These are phyloP conservation scores for Lithophane semibrunnea DNA, from an alignment of 2,888 invertebrate genomes.

Conservation along the genomic window DNA sequence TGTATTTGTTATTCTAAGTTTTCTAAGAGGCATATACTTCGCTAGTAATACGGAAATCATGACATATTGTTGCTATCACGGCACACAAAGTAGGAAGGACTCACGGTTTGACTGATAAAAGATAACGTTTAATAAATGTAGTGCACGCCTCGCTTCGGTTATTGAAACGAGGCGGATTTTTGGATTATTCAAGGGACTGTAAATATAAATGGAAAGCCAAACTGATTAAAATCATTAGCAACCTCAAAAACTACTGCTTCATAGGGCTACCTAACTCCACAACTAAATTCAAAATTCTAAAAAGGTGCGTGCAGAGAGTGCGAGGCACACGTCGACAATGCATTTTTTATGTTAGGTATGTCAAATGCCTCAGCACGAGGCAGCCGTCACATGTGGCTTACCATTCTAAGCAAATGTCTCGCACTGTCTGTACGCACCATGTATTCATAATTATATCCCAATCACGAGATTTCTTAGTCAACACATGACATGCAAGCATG, in stretches of 20 bases:
- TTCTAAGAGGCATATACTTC: background rate
- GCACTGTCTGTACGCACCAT: background rate
- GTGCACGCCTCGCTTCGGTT: background rate
- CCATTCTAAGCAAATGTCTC: background rate
- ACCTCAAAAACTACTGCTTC: background rate
- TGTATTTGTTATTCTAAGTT: background rate
- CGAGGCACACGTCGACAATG: background rate
- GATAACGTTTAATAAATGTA: background rate
- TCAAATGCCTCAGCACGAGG: too few species aligned
- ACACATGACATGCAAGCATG: background rate
- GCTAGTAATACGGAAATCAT: background rate
- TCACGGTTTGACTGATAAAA: background rate
- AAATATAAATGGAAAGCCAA: too few species aligned
- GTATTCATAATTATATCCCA: background rate
- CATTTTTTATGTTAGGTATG: background rate
- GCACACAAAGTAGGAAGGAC: background rate
- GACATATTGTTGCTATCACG: background rate
- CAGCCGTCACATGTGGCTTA: too few species aligned
- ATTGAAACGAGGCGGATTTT: too few species aligned
- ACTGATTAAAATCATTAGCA: background rate
- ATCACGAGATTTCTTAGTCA: background rate
- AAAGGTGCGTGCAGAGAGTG: background rate
- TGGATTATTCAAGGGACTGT: background rate
- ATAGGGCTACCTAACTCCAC: too few species aligned
- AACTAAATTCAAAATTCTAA: too few species aligned